These are phyloP conservation scores for Scaptomyza graminum DNA, from an alignment of 1,140 invertebrate species.

Conservation along the genomic window DNA sequence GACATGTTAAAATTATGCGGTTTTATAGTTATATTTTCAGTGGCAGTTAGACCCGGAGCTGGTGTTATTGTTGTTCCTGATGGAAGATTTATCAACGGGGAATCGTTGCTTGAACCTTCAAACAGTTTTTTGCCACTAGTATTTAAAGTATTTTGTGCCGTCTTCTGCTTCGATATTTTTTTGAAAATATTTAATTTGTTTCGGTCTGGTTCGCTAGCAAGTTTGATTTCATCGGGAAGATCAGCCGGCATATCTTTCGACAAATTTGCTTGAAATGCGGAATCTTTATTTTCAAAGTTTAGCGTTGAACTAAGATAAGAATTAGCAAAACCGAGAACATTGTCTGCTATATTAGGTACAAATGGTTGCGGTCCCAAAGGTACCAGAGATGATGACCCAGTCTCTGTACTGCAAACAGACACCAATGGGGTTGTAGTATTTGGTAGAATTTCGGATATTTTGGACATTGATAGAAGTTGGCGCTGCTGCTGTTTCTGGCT, in stretches of 20 bases:
- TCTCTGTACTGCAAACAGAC: not conserved
- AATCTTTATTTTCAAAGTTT: slow-evolving; percentile 11
- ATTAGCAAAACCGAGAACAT: not conserved
- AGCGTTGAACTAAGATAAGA: not conserved
- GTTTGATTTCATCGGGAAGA: slow-evolving; percentile 77
- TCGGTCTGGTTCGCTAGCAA: slow-evolving; percentile 91
- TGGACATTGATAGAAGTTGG: not conserved
- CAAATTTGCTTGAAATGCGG: not conserved
- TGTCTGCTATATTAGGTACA: not conserved
- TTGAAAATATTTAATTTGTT: slow-evolving; percentile 94
- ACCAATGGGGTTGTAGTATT: not conserved
- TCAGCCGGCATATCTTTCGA: not conserved
- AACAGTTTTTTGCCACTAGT: slow-evolving; percentile 26
- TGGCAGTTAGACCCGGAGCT: slow-evolving; percentile 34
- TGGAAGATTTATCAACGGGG: slow-evolving; percentile 65
- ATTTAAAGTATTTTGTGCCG: not conserved
- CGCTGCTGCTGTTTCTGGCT: slow-evolving; percentile 33
- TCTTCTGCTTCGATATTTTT: slow-evolving; percentile 86
- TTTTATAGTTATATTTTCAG: not conserved
- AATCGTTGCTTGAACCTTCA: slow-evolving; percentile 1
- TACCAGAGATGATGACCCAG: not conserved
- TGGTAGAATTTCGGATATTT: not conserved
- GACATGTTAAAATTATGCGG: not conserved
- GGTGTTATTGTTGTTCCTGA: slow-evolving; percentile 80
- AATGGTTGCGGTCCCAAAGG: not conserved